Percentiles rank a stretch among this genome's conserved stretches.
phyloP scores from a whole-genome alignment of 2,113 vertebrate genomes.

The Scortum barcoo region DNA sequence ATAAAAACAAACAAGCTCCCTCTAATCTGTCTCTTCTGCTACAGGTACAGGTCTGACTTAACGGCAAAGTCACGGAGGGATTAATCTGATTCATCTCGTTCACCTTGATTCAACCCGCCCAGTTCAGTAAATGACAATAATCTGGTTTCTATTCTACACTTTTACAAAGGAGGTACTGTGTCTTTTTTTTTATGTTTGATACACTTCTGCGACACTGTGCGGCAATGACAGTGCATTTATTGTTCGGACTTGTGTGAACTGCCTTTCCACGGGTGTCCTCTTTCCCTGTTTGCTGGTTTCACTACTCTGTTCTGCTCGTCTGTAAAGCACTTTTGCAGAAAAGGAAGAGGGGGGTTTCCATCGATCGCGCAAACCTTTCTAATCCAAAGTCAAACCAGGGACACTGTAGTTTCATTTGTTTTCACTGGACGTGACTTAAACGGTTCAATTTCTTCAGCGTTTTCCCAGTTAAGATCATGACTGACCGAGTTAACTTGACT shows the following conservation, averaged over 20 bases:
- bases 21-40: constrained; percentile 35
- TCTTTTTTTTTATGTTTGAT: too few species aligned
- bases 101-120: constrained; percentile 17
- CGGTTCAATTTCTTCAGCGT: background rate
- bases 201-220: too few species aligned
- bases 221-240: constrained; percentile 16
- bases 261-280: constrained; percentile 2
- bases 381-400: background rate
- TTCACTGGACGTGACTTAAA: background rate
- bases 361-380: background rate
- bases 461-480: background rate
- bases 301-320: constrained; percentile 24
- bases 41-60: constrained; percentile 4
- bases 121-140: background rate
- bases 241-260: constrained; percentile 6
- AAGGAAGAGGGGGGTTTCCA: constrained; percentile 8
- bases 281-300: constrained; percentile 33
- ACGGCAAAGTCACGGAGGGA: constrained; percentile 16
- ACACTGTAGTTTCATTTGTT: background rate
- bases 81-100: constrained; percentile 30
- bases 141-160: constrained; percentile 5
- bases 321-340: constrained; percentile 5
- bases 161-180: constrained; percentile 1
- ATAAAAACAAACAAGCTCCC: too few species aligned
- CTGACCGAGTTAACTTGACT: background rate